A percentile compares a stretch with the other conserved stretches of the same genome.
phyloP scores from a whole-genome alignment of 2,113 vertebrate species.

The Cariama cristata region DNA sequence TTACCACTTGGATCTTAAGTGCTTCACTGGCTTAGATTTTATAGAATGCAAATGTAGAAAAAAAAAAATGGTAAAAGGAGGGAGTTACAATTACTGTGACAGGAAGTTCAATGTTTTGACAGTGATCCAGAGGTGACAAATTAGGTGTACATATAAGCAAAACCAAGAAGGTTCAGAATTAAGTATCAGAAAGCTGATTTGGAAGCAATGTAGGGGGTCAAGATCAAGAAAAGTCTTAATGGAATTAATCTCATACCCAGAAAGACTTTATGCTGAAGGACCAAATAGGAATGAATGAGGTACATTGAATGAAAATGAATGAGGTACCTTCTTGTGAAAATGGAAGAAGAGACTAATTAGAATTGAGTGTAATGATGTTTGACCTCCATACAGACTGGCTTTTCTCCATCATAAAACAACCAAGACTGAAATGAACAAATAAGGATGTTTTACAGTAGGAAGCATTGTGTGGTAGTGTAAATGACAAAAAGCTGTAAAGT shows the following conservation, averaged over 20 bases:
- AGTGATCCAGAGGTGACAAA: background rate
- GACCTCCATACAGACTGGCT: conserved; percentile 2
- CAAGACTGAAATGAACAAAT: conserved; percentile 16
- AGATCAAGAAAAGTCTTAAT: background rate
- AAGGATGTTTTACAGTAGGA: background rate
- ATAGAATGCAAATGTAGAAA: background rate
- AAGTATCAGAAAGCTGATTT: background rate
- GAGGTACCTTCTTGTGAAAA: background rate
- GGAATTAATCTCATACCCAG: background rate
- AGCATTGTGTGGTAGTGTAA: background rate
- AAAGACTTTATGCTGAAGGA: background rate
- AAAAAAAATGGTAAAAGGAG: background rate
- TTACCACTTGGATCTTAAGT: conserved; percentile 5
- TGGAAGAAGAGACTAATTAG: conserved; percentile 31
- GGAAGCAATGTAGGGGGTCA: background rate
- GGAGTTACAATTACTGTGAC: background rate
- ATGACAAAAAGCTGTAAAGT: background rate
- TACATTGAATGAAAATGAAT: conserved; percentile 5
- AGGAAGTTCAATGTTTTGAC: background rate
- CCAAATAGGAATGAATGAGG: background rate
- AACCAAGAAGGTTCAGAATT: background rate
- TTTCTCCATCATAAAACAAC: conserved; percentile 8
- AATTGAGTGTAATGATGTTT: conserved; percentile 30
- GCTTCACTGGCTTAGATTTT: conserved; percentile 18
- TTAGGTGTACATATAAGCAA: background rate